phyloP scores from a whole-genome alignment of 2,888 invertebrate species.

The Tiliacea aurago region DNA sequence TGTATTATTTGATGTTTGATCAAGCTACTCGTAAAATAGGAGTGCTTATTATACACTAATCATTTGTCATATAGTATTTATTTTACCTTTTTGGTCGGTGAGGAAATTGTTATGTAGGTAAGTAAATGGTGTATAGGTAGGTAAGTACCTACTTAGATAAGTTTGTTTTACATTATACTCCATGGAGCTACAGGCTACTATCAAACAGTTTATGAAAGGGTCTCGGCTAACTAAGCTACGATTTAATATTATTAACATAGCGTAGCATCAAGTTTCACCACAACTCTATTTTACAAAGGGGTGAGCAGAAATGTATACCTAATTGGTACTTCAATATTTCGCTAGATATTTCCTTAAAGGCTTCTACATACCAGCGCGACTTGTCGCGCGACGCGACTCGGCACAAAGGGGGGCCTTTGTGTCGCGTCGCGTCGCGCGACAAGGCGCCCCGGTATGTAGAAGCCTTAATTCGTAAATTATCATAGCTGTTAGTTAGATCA shows the following conservation, averaged over 20 bases:
- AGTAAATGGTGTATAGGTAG: neutral
- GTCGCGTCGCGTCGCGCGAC: no score
- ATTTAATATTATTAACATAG: neutral
- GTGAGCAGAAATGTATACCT: neutral
- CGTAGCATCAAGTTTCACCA: neutral
- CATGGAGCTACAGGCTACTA: neutral
- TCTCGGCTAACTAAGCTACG: neutral
- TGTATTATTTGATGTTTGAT: conserved; percentile 35
- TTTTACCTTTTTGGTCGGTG: neutral
- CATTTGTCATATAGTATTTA: neutral
- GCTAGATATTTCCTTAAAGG: neutral
- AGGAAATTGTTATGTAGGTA: neutral
- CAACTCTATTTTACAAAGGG: neutral
- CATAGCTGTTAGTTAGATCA: neutral
- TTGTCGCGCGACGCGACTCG: no score
- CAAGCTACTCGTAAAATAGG: conserved; percentile 30
- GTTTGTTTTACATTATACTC: neutral
- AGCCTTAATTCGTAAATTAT: neutral
- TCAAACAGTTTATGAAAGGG: neutral
- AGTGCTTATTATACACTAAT: conserved; percentile 18
- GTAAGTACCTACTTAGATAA: neutral
- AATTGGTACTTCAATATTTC: neutral
- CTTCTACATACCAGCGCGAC: no score
- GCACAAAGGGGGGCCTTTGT: no score
- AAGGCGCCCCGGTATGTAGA: no score